These are phyloP conservation scores for Thinocorus orbignyianus DNA, from an alignment of 2,113 vertebrate species.

Conservation along the genomic window DNA sequence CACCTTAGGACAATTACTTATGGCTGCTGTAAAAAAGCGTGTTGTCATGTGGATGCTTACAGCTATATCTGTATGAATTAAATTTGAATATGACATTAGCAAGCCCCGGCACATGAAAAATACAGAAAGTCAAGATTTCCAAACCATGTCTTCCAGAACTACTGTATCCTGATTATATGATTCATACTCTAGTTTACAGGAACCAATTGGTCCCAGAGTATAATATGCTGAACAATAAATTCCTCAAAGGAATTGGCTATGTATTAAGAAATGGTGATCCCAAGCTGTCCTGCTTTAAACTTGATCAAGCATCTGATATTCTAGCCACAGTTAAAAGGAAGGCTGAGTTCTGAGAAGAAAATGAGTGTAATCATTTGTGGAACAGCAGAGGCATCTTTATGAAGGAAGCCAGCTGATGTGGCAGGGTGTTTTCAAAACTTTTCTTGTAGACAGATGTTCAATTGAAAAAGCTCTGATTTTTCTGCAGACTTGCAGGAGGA, in stretches of 20 bases:
- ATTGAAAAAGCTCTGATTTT: conserved; percentile 37
- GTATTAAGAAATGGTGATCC: neutral
- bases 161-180: neutral
- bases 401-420: neutral
- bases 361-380: neutral
- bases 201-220: conserved; percentile 17
- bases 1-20: neutral
- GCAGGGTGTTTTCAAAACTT: neutral
- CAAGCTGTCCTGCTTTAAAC: neutral
- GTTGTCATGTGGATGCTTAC: neutral
- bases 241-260: conserved; percentile 49
- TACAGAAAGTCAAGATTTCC: neutral
- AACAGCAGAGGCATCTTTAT: neutral
- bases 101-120: neutral
- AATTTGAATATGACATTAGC: neutral
- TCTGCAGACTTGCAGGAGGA: conserved; percentile 17
- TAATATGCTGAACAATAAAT: neutral
- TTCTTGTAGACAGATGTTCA: conserved; percentile 16
- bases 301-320: neutral
- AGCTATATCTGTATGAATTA: neutral
- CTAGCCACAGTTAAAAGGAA: conserved; percentile 12
- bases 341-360: conserved; percentile 31
- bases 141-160: neutral
- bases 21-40: neutral
- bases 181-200: conserved; percentile 30